Percentiles rank a stretch among this genome's conserved stretches.
These are phyloP conservation scores for Folsomia manolachei DNA, from an alignment of 2,888 invertebrate species.

Conservation along the genomic window DNA sequence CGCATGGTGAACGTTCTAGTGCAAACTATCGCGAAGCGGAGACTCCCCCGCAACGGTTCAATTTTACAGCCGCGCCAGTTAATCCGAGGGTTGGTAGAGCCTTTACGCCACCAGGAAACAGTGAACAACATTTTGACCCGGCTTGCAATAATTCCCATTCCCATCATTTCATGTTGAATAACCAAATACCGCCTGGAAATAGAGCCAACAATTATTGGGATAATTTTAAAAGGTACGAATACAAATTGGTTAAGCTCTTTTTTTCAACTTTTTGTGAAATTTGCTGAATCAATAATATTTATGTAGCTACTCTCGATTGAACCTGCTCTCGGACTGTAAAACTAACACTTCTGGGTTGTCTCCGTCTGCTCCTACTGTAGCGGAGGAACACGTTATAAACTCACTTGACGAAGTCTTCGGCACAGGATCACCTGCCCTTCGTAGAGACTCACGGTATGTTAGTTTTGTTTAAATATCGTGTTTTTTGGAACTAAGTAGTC, in stretches of 20 bases:
- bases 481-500: no score
- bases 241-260: background rate
- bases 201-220: conserved; percentile 92
- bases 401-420: background rate
- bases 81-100: background rate
- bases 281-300: background rate
- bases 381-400: background rate
- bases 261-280: background rate
- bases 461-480: background rate
- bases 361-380: background rate
- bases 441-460: background rate
- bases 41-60: background rate
- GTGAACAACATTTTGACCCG: background rate
- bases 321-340: background rate
- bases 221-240: conserved; percentile 90
- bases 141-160: background rate
- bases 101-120: background rate
- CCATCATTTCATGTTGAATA: conserved; percentile 67
- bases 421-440: background rate
- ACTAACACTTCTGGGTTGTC: background rate
- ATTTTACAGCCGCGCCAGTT: background rate
- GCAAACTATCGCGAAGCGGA: background rate
- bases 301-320: background rate
- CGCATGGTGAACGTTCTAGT: background rate
- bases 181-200: conserved; percentile 86